A percentile compares a stretch with the other conserved stretches of the same genome.
Evolutionary conservation across 2,888 invertebrate species (phyloP).

Genomic region (Xylota sylvarum): DNA sequence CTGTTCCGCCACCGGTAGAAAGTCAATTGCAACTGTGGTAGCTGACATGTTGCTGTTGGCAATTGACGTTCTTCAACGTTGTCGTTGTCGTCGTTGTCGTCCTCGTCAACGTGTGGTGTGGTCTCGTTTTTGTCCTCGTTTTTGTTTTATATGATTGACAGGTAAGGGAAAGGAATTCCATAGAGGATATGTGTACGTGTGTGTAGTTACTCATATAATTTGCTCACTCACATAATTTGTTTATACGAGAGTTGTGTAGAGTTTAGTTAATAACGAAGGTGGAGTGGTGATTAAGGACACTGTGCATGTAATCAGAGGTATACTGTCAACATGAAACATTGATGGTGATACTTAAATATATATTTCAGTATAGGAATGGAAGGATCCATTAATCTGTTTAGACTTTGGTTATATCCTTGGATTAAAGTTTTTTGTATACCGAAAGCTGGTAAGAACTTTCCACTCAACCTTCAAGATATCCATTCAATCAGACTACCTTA

Average conservation of each 20-base stretch:
- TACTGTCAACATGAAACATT: too few species aligned
- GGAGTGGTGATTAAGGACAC: not conserved
- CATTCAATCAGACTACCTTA: too few species aligned
- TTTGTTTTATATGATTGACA: not conserved
- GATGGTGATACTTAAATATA: too few species aligned
- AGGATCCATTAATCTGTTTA: too few species aligned
- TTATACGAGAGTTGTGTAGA: not conserved
- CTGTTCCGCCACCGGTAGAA: constrained; percentile 22
- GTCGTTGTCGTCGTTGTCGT: not conserved
- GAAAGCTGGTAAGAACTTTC: too few species aligned
- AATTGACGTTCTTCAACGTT: constrained; percentile 16
- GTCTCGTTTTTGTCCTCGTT: not conserved
- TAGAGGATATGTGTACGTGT: not conserved
- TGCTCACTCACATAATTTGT: not conserved
- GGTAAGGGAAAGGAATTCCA: constrained; percentile 11
- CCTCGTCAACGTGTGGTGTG: not conserved
- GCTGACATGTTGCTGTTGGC: constrained; percentile 30
- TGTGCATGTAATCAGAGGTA: not conserved
- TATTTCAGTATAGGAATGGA: too few species aligned
- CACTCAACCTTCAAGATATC: too few species aligned
- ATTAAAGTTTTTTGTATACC: too few species aligned
- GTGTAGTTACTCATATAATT: not conserved
- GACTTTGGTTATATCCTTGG: too few species aligned
- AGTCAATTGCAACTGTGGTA: constrained; percentile 42
- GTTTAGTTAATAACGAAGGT: not conserved